Evolutionary conservation across 2,797 vertebrate genomes (phyloP), one percentile per base, ranked within the genome.

Genomic region (Urosaurus nigricauda): DNA sequence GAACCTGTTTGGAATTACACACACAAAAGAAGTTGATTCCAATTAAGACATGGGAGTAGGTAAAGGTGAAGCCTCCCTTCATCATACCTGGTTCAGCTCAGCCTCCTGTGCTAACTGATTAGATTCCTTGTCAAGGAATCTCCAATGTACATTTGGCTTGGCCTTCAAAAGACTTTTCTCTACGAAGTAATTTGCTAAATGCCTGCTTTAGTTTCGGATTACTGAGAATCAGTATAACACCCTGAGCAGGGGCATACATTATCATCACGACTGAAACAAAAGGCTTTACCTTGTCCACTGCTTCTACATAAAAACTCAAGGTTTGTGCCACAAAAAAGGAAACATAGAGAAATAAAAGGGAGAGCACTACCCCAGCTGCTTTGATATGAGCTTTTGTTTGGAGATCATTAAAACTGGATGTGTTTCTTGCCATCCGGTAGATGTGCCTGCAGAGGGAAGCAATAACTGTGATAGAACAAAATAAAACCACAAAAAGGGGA

Each of bases 251-350:
- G 16, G 63, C n/a, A 16, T 87, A 87, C 43, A 32, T 19, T 8
- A 73, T 19, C 4, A 71, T 5, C 77, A 56, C 78, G 1, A 29
- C 0, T 40, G 3, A 37, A 53, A 19, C 14, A 53, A 11, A 70
- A 7, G 26, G 1, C 1, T 1, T 5, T 1, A 8, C 6, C 1
- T 4, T 26, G 1, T 24, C 17, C 29, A 1, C 2, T 12, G 12
- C 2, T 2, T 32, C 26, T n/a, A n/a, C 13, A n/a, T 5, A 13
- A 5, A n/a, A 0, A n/a, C 12, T 16, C 47, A 53, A 51, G 5
- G 43, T 51, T 29, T 79, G 43, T 51, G 51, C 16, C 43, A 79
- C 13, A 56, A 51, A 51, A 56, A 16, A n/a, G 6, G 29, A 83
- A 47, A 68, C 26, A 37, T 83, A 68, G 32, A 83, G 65, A 43